Evolutionary conservation across 2,113 vertebrate genomes (phyloP).

Genomic region (Holacanthus passer): DNA sequence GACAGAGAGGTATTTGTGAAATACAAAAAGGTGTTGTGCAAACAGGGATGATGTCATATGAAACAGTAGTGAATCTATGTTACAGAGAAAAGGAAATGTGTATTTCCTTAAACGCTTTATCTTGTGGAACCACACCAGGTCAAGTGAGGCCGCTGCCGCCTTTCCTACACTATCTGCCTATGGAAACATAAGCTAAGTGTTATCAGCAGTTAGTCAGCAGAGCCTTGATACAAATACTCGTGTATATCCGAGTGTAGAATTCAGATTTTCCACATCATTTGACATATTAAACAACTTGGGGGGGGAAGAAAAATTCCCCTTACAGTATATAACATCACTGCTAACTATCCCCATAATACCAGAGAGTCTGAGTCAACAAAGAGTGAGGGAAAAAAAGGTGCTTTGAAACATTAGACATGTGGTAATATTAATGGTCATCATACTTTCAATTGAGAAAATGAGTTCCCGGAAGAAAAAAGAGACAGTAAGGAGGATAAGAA

Average conservation of each 20-base stretch:
- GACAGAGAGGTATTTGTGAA: background rate
- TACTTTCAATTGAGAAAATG: background rate
- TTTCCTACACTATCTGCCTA: conserved; percentile 14
- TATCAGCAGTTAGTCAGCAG: conserved; percentile 49
- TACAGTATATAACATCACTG: background rate
- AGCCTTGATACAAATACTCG: conserved; percentile 23
- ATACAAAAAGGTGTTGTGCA: background rate
- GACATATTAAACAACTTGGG: conserved; percentile 26
- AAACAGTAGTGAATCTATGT: conserved; percentile 18
- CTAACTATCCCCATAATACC: conserved; percentile 20
- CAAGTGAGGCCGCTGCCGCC: conserved; percentile 33
- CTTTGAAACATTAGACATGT: background rate
- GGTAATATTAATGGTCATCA: conserved; percentile 13
- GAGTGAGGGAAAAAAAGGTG: background rate
- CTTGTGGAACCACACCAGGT: conserved; percentile 54
- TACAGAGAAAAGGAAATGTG: conserved; percentile 28
- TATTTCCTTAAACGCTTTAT: conserved; percentile 62
- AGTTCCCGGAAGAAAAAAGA: background rate
- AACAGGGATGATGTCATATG: conserved; percentile 20
- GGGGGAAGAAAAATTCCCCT: background rate
- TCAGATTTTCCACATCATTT: conserved; percentile 54
- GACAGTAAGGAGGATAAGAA: too few relatives aligned
- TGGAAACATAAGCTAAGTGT: conserved; percentile 53
- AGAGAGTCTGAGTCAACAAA: conserved; percentile 29
- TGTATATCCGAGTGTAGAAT: conserved; percentile 37